Conservation (phyloP, 2,797 vertebrate species). For the Urosaurus nigricauda region DNA sequence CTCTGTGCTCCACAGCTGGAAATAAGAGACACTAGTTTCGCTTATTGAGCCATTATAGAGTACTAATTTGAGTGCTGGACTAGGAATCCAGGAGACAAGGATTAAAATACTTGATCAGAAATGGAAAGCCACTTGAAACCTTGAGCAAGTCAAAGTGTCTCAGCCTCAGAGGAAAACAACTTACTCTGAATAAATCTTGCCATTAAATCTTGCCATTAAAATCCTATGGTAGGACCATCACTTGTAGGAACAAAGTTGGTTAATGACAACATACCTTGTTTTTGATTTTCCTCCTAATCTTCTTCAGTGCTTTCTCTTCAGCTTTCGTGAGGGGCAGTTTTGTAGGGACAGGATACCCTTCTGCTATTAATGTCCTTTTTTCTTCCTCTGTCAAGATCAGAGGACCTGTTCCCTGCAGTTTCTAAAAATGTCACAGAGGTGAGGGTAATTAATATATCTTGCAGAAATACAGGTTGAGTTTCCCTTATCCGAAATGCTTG, state of each 20-base stretch:
- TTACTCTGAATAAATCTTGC: too few relatives aligned
- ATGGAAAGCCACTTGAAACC: too few relatives aligned
- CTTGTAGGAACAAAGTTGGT: conserved; percentile 1
- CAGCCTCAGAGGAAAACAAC: too few relatives aligned
- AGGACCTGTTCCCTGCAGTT: conserved; percentile 95
- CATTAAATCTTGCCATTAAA: too few relatives aligned
- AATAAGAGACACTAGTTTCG: neutral
- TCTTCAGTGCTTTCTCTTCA: conserved; percentile 98
- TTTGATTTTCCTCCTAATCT: conserved; percentile 98
- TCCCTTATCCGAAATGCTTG: too few relatives aligned
- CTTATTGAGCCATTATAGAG: neutral
- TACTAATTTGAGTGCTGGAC: too few relatives aligned
- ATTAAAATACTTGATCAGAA: too few relatives aligned
- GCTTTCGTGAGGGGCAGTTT: conserved; percentile 96
- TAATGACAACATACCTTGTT: conserved; percentile 88
- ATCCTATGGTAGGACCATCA: too few relatives aligned
- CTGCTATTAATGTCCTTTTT: conserved; percentile 94
- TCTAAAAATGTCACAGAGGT: conserved; percentile 78
- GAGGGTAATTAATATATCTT: neutral
- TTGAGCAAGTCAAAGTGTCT: too few relatives aligned
- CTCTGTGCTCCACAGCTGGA: neutral
- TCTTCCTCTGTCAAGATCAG: conserved; percentile 97
- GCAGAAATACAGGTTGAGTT: too few relatives aligned
- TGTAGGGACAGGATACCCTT: conserved; percentile 96
- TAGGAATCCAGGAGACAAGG: too few relatives aligned